Base-by-base conservation (phyloP, 23 tunicate species). In the Diplosoma virens region DNA sequence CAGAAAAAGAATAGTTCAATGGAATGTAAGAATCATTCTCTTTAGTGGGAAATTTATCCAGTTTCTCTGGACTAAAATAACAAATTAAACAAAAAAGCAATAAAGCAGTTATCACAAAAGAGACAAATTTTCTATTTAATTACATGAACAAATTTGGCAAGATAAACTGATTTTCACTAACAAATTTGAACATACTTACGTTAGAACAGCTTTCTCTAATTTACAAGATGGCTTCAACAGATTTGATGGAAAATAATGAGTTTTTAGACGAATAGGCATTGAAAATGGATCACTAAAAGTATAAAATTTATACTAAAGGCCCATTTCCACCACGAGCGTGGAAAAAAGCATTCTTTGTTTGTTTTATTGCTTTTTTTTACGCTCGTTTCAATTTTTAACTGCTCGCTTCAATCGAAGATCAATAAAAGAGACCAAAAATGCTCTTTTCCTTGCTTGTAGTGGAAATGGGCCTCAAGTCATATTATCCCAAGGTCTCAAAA, bases 271-370 rank as follows among this genome's bases (percentile, higher is more conserved):
- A 16, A 22, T 26, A 33, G 75, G 21, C 16, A 26, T 26, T 34
- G 2, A 33, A 68, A 68, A 68, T 33, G 75, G 75, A 35, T 68
- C 53, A 36, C 75, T 68, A 21, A 68, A 68, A 68, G n/a, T n/a
- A n/a, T n/a, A n/a, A n/a, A n/a, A n/a, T n/a, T n/a, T n/a, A n/a
- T n/a, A n/a, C n/a, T n/a, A n/a, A n/a, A n/a, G n/a, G n/a, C n/a
- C n/a, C n/a, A n/a, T n/a, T n/a, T n/a, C n/a, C n/a, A n/a, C n/a
- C n/a, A n/a, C n/a, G n/a, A n/a, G n/a, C n/a, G n/a, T n/a, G n/a
- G n/a, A n/a, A n/a, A n/a, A n/a, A n/a, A n/a, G n/a, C n/a, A n/a
- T n/a, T n/a, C n/a, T n/a, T n/a, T n/a, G n/a, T n/a, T n/a, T n/a
- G n/a, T n/a, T n/a, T n/a, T n/a, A n/a, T n/a, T n/a, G n/a, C n/a